These are phyloP conservation scores for Ips nitidus DNA, from an alignment of 1,140 invertebrate species.

Conservation along the genomic window DNA sequence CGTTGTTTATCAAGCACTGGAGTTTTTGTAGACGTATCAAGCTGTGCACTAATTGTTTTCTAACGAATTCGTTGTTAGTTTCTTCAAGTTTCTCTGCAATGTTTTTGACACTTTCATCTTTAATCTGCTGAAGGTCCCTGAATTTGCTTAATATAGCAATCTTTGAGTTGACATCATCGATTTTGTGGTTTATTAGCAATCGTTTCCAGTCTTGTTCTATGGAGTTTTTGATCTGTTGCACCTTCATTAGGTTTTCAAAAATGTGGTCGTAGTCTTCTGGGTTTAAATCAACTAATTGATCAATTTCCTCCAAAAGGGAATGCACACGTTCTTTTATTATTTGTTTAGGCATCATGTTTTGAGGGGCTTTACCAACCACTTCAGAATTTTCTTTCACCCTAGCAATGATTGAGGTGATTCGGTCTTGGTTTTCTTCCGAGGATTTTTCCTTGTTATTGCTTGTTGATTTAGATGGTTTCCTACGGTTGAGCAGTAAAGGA, in stretches of 20 bases:
- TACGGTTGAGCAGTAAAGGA: constrained; percentile 32
- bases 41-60: constrained; percentile 41
- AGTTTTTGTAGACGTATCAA: constrained; percentile 42
- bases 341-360: constrained; percentile 34
- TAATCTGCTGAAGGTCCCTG: constrained; percentile 40
- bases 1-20: constrained; percentile 41
- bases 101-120: constrained; percentile 35
- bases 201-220: constrained; percentile 43
- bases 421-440: constrained; percentile 33
- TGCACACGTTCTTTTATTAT: constrained; percentile 42
- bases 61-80: constrained; percentile 39
- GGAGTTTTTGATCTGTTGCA: constrained; percentile 38
- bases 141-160: constrained; percentile 40
- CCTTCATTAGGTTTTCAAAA: constrained; percentile 36
- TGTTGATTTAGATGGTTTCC: not conserved
- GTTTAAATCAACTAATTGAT: constrained; percentile 41
- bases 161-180: constrained; percentile 38
- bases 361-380: constrained; percentile 21
- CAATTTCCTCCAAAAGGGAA: constrained; percentile 38
- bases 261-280: constrained; percentile 40
- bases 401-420: constrained; percentile 27
- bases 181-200: constrained; percentile 37
- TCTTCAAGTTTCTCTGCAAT: constrained; percentile 34
- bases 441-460: not conserved
- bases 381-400: constrained; percentile 29